Evolutionary conservation across 1,140 invertebrate species (phyloP).

Genomic region (Drosophila pallidifrons): DNA sequence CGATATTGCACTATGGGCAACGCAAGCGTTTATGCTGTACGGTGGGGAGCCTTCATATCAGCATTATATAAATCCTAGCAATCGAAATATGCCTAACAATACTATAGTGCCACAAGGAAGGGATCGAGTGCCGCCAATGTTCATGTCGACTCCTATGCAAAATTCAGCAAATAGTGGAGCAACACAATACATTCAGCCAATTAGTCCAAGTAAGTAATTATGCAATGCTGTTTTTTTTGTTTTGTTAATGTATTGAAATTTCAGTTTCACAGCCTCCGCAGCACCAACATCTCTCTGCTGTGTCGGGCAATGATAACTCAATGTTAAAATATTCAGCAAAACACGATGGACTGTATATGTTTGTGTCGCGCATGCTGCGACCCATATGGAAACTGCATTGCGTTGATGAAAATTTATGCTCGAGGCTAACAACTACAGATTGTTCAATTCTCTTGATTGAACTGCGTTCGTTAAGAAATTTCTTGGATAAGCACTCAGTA

Average conservation of each 20-base stretch:
- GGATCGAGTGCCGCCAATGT: conserved; percentile 64
- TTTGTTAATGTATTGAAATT: not conserved
- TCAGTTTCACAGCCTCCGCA: conserved; percentile 56
- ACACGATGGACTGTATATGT: conserved; percentile 97
- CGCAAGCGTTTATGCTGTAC: conserved; percentile 96
- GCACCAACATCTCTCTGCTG: conserved; percentile 53
- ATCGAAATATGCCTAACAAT: conserved; percentile 57
- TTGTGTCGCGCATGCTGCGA: conserved; percentile 93
- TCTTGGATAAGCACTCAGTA: conserved; percentile 85
- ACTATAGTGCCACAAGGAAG: conserved; percentile 22
- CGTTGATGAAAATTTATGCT: conserved; percentile 86
- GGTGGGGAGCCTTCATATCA: conserved; percentile 89
- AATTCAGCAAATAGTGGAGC: conserved; percentile 32
- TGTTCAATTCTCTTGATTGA: conserved; percentile 85
- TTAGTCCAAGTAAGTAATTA: conserved; percentile 73
- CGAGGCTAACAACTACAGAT: conserved; percentile 85
- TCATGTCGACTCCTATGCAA: conserved; percentile 82
- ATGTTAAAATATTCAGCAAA: conserved; percentile 87
- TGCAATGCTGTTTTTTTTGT: not conserved
- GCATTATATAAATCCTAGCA: conserved; percentile 48
- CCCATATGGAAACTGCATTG: conserved; percentile 92
- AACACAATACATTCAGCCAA: conserved; percentile 51
- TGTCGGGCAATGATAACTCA: conserved; percentile 52
- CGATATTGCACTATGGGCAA: conserved; percentile 94
- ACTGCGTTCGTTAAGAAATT: conserved; percentile 85